Base-by-base conservation (phyloP, 1,140 invertebrate genomes). In the Aphelinus atriplicis region DNA sequence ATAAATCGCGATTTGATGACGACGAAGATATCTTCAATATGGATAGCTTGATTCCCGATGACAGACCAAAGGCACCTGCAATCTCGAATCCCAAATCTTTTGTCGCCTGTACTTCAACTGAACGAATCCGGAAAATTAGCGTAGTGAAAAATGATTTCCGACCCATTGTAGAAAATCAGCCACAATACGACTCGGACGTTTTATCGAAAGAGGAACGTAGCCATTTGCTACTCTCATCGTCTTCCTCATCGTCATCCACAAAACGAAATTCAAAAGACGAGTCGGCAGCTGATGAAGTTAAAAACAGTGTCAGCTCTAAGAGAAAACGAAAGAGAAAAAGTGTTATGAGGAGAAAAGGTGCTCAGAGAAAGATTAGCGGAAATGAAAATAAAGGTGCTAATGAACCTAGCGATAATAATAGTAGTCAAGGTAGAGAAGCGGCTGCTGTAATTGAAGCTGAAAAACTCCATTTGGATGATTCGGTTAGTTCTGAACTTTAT, bases 281-380 rank as follows among this genome's bases (percentile, higher is more conserved):
- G 5, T 86, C 67, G 2, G 75, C 60, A 2, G 84, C 82, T 50
- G 81, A 85, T 51, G 70, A 75, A 55, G 86, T 81, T 69, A 80
- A 80, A 57, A 83, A 82, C 79, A 83, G 71, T 66, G 76, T 81
- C 4, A 89, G 83, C 55, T 87, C 91, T 57, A 94, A 94, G 79
- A 92, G 94, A 79, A 94, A 93, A 81, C 90, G 94, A 7, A 92
- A 93, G 80, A 93, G 93, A 87, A 94, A 92, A 89, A 91, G 92
- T n/a, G 89, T 91, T 67, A 92, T 93, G 84, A 94, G 94, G 84
- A 94, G 94, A 82, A 93, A 93, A 84, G 93, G 93, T 77, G 90
- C 92, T 6, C 90, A 92, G 78, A 90, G 93, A 62, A 94, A 94
- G 80, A 90, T 91, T 0, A 92, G 91, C 9, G 88, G 84, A 69